Evolutionary conservation across 2,113 vertebrate species (phyloP), one percentile per base, ranked within the genome.

Genomic region (Etheostoma spectabile): DNA sequence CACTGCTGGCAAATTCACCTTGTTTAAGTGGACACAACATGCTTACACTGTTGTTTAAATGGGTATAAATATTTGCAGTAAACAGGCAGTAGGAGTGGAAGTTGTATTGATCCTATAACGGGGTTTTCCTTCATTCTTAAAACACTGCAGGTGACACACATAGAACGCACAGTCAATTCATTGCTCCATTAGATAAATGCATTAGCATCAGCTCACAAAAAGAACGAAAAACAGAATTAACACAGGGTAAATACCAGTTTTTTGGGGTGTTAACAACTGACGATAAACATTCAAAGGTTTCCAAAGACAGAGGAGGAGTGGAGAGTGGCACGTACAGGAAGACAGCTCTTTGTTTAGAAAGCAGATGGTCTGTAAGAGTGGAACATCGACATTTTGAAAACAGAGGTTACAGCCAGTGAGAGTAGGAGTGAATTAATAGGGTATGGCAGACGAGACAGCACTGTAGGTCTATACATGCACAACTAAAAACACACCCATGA

Each of bases 391-490:
- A 77, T 74, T 84, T 72, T 72, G 38, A 51, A 82, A 64, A 74
- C 63, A 77, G 74, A 83, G 73, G 64, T 59, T 67, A 30, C 21
- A 80, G 63, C 30, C 79, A 74, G 35, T 19, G 48, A 81, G 74
- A 63, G 74, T 57, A 49, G 53, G 71, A 69, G 74, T 76, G 80
- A 84, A 65, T 81, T 86, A 83, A 89, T 85, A 13, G 66, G 46
- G 67, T 77, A 68, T 76, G 80, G 80, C 77, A 83, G 73, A 85
- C 2, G 13, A 83, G 77, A 72, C 84, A 68, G 82, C 57, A 60
- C 55, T 56, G 72, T 56, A 68, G 74, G 75, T 86, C 42, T 77
- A 61, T 30, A 64, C 48, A 55, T 71, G 27, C 80, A 67, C 38
- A 77, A 73, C 35, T 76, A 51, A 86, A 64, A 79, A 77, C 24